These are phyloP conservation scores for Papilio glaucus DNA, from an alignment of 1,140 invertebrate genomes.

Conservation along the genomic window DNA sequence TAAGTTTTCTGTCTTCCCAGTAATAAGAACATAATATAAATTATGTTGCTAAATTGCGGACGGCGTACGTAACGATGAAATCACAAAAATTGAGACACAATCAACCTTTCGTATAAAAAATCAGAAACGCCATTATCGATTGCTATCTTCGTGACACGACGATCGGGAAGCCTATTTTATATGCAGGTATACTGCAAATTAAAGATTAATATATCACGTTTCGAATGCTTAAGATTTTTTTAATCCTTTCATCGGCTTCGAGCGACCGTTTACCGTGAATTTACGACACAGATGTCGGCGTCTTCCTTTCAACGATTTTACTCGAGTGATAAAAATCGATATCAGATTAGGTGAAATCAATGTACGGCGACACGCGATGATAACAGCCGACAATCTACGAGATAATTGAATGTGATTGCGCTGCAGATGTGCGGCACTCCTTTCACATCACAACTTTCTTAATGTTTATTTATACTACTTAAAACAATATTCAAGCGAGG, in stretches of 20 bases:
- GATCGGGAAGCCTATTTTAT: slow-evolving; percentile 22
- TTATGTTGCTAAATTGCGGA: neutral
- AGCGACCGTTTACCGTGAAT: neutral
- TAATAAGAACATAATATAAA: neutral
- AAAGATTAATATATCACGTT: slow-evolving; percentile 21
- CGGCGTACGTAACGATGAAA: neutral
- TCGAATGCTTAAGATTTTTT: slow-evolving; percentile 13
- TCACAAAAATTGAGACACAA: neutral
- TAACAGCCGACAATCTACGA: slow-evolving; percentile 19
- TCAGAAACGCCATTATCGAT: slow-evolving; percentile 2
- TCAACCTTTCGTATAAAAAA: neutral
- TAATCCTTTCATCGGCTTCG: slow-evolving; percentile 2
- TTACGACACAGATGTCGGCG: neutral
- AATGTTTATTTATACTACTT: neutral
- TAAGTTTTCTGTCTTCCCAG: neutral
- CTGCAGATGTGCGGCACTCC: neutral
- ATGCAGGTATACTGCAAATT: neutral
- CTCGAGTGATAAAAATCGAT: slow-evolving; percentile 17
- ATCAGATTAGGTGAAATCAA: slow-evolving; percentile 25
- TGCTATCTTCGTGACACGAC: slow-evolving; percentile 4
- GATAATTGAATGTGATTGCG: slow-evolving; percentile 1
- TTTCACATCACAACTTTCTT: slow-evolving; percentile 17
- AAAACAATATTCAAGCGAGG: neutral
- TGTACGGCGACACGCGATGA: slow-evolving; percentile 5
- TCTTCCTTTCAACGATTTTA: slow-evolving; percentile 14